A percentile compares a stretch with the other conserved stretches of the same genome.
phyloP scores from a whole-genome alignment of 2,113 vertebrate genomes.

The Mormyrus lacerda region DNA sequence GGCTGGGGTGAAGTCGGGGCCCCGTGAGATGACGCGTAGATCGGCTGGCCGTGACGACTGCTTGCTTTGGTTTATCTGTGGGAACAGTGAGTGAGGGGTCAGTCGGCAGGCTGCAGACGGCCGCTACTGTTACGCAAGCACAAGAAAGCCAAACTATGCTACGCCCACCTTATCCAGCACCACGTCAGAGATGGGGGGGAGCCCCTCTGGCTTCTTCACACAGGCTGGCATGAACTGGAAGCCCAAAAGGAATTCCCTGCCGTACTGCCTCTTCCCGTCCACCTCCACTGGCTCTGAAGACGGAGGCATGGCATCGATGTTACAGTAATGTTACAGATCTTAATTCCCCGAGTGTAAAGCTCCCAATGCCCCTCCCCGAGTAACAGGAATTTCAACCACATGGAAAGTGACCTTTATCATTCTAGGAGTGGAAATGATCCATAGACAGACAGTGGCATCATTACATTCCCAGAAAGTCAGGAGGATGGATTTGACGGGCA shows the following conservation, averaged over 20 bases:
- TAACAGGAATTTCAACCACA: not conserved
- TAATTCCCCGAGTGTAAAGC: not conserved
- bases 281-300: slow-evolving; percentile 57
- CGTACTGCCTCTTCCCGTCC: slow-evolving; percentile 84
- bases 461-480: not conserved
- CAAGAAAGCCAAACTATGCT: not conserved
- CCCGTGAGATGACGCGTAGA: slow-evolving; percentile 79
- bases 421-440: not conserved
- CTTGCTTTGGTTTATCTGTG: slow-evolving; percentile 90
- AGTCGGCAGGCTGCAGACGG: not conserved
- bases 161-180: slow-evolving; percentile 12
- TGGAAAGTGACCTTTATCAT: not conserved
- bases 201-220: slow-evolving; percentile 84
- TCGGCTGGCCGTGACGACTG: slow-evolving; percentile 73
- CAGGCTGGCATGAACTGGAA: slow-evolving; percentile 94
- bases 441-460: not conserved
- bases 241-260: slow-evolving; percentile 81
- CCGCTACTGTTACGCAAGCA: not conserved
- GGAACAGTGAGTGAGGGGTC: not conserved
- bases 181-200: slow-evolving; percentile 60
- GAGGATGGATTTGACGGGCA: not conserved
- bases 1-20: slow-evolving; percentile 94
- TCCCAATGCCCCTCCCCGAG: not conserved
- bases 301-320: not conserved
- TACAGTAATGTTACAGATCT: not conserved